These are phyloP conservation scores for Odiellus spinosus DNA, from an alignment of 2,888 invertebrate species.

Conservation along the genomic window DNA sequence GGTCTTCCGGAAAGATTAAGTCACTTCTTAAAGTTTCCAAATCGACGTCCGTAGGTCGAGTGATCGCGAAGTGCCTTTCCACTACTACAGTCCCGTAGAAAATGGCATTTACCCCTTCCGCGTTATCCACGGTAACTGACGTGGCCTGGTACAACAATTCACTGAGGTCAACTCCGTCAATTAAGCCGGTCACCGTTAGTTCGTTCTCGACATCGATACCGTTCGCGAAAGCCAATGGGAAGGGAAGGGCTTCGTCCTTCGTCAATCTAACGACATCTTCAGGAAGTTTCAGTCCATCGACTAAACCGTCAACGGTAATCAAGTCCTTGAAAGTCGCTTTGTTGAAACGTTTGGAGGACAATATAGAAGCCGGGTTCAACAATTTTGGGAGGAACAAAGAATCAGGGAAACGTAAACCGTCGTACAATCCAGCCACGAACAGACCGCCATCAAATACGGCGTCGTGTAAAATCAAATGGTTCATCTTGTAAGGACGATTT, in stretches of 20 bases:
- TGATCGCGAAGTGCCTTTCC: slow-evolving; percentile 2
- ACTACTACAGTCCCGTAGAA: slow-evolving; percentile 11
- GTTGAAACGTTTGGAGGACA: slow-evolving; percentile 5
- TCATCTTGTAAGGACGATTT: slow-evolving; percentile 7
- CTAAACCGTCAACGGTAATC: slow-evolving; percentile 5
- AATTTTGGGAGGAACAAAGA: slow-evolving; percentile 9
- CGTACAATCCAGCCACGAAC: slow-evolving; percentile 4
- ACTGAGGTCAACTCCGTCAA: slow-evolving; percentile 14
- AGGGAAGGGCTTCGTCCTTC: slow-evolving; percentile 6
- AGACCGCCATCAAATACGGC: slow-evolving; percentile 2
- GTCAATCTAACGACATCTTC: slow-evolving; percentile 12
- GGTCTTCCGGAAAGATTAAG: slow-evolving; percentile 8
- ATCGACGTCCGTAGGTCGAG: slow-evolving; percentile 6
- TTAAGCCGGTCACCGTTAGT: slow-evolving; percentile 6
- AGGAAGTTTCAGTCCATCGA: slow-evolving; percentile 12
- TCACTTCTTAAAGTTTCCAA: slow-evolving; percentile 7
- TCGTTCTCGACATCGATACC: slow-evolving; percentile 8
- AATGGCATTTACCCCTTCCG: slow-evolving; percentile 6
- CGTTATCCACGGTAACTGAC: slow-evolving; percentile 8
- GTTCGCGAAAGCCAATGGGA: slow-evolving; percentile 7
- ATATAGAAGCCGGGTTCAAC: background rate
- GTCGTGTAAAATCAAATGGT: slow-evolving; percentile 3
- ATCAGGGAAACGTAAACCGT: slow-evolving; percentile 12
- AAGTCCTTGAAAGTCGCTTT: slow-evolving; percentile 6
- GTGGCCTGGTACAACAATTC: slow-evolving; percentile 8